Conservation (phyloP, 2,888 invertebrate genomes). For the Cremastinae sp. region DNA sequence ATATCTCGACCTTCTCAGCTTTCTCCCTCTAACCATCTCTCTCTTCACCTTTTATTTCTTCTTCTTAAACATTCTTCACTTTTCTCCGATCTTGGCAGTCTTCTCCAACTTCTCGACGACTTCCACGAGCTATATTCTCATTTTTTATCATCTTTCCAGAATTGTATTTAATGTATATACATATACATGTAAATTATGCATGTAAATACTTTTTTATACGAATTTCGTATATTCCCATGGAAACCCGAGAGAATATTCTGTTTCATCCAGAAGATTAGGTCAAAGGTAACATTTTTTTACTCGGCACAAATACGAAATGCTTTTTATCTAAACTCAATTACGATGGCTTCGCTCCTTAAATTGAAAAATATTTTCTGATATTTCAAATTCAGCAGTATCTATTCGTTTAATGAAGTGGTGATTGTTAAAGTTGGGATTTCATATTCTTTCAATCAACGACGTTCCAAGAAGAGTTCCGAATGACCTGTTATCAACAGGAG, state of each 20-base stretch:
- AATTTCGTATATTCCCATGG: conserved; percentile 9
- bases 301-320: no score
- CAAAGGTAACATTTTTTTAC: background rate
- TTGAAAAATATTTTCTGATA: no score
- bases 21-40: conserved; percentile 7
- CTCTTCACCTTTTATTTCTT: conserved; percentile 10
- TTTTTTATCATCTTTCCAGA: conserved; percentile 38
- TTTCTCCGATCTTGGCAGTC: conserved; percentile 41
- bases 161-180: conserved; percentile 3
- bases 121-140: conserved; percentile 33
- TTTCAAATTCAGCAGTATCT: no score
- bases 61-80: conserved; percentile 46
- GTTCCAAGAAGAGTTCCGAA: no score
- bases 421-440: background rate
- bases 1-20: conserved; percentile 51
- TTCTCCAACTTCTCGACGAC: conserved; percentile 50
- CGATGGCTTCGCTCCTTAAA: no score
- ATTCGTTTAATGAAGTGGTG: background rate
- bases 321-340: background rate
- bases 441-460: background rate
- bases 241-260: conserved; percentile 7
- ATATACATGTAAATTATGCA: background rate
- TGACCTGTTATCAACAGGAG: background rate
- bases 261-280: background rate
- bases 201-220: conserved; percentile 7